These are phyloP conservation scores for Avahi laniger DNA, from an alignment of 2,797 vertebrate species.

Conservation along the genomic window DNA sequence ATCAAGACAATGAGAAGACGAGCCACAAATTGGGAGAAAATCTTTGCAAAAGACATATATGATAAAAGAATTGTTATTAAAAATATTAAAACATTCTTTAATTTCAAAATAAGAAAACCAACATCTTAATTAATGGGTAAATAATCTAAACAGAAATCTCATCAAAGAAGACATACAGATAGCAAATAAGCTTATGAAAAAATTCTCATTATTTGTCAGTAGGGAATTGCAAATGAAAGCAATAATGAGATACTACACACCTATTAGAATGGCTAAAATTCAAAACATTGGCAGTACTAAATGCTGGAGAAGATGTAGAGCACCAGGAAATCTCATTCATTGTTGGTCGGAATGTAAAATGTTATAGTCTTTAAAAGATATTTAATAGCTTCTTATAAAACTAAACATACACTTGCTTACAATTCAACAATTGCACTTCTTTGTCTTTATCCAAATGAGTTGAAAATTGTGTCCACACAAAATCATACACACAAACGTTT, in stretches of 20 bases:
- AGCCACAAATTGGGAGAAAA: background rate
- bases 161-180: background rate
- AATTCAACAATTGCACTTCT: background rate
- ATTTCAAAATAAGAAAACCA: background rate
- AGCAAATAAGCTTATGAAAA: background rate
- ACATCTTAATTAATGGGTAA: background rate
- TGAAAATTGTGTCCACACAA: background rate
- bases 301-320: background rate
- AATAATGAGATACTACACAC: background rate
- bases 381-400: background rate
- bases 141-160: background rate
- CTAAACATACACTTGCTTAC: background rate
- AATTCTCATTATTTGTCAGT: background rate
- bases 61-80: background rate
- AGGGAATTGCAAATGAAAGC: background rate
- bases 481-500: background rate
- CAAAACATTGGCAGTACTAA: background rate
- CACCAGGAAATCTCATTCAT: background rate
- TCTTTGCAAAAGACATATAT: background rate
- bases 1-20: background rate
- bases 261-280: background rate
- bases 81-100: background rate
- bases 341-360: background rate
- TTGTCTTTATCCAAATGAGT: background rate
- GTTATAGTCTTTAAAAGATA: background rate